Base-by-base conservation (phyloP, 2,888 invertebrate genomes). In the Lasioglossum calceatum region DNA sequence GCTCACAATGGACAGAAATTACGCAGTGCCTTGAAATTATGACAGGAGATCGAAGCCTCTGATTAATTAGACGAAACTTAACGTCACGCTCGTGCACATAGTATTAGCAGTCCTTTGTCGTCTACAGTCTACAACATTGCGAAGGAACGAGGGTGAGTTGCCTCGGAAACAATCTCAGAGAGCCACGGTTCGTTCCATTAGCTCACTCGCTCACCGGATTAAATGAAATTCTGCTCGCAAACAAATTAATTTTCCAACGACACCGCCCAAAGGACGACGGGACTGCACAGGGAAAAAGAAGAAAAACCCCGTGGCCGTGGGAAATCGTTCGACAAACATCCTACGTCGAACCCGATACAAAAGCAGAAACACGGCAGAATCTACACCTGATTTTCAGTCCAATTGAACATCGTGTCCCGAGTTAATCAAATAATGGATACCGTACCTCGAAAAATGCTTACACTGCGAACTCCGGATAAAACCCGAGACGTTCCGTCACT, bases 181-280 rank as follows among this genome's bases (percentile, higher is more conserved):
- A 81, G 84, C 74, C 84, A 42, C 61, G 79, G 72, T 76, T 85
- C 82, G 77, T 90, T 88, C 73, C 71, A 82, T 88, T 81, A 86
- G 79, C 77, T 86, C 71, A 64, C 78, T 71, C 78, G 83, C 71
- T 74, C 75, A 77, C 76, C 70, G 86, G 79, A 87, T 90, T 86
- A 86, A 90, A 90, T 88, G 89, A 80, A 90, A 90, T 88, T 85
- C 82, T 73, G 67, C 79, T 70, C 77, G 81, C 85, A 78, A 85
- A 85, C 76, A 79, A 89, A 89, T 90, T 89, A 89, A 90, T 89
- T 90, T 70, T 39, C 39, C 70, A 70, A 70, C 70, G 70, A 70
- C 70, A 39, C 70, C 36, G 67, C 19, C 70, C 23, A 39, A 39
- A 70, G 70, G 39, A 70, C 70, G 39, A 32, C 64, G 0, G 3